These are phyloP conservation scores for Spilogale gracilis DNA, from an alignment of 2,113 vertebrate genomes.

Conservation along the genomic window DNA sequence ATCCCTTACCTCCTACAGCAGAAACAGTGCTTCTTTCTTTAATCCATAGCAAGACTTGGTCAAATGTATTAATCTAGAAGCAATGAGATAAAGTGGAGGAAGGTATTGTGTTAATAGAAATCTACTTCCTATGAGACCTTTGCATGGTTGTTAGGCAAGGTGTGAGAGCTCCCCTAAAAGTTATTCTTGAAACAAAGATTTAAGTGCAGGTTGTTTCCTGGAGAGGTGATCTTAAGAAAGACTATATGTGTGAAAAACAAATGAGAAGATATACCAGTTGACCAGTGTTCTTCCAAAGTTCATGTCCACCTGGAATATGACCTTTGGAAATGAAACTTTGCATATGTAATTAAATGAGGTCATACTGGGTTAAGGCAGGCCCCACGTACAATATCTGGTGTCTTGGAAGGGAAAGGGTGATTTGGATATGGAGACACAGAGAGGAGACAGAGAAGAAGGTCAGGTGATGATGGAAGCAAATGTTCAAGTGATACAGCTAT, in stretches of 20 bases:
- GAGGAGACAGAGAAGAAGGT: accelerated
- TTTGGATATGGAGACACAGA: not conserved
- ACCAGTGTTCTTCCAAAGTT: not conserved
- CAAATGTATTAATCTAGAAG: not conserved
- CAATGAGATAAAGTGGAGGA: not conserved
- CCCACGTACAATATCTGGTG: not conserved
- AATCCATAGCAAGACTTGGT: not conserved
- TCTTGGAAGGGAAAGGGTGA: not conserved
- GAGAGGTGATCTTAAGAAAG: not conserved
- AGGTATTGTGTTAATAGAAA: not conserved
- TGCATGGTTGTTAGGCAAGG: not conserved
- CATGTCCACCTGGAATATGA: not conserved
- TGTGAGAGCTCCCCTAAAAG: not conserved
- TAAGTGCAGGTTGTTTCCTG: not conserved
- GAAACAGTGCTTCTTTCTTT: not conserved
- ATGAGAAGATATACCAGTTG: not conserved
- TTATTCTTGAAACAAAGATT: not conserved
- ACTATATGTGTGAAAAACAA: not conserved
- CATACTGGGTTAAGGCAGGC: not conserved
- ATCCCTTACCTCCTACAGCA: not conserved
- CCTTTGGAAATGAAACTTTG: not conserved
- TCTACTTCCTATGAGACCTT: not conserved
- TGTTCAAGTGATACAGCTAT: not conserved
- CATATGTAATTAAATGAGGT: not conserved
- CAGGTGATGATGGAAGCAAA: not conserved